phyloP scores from a whole-genome alignment of 2,797 vertebrate species.

The Gastrophryne carolinensis region DNA sequence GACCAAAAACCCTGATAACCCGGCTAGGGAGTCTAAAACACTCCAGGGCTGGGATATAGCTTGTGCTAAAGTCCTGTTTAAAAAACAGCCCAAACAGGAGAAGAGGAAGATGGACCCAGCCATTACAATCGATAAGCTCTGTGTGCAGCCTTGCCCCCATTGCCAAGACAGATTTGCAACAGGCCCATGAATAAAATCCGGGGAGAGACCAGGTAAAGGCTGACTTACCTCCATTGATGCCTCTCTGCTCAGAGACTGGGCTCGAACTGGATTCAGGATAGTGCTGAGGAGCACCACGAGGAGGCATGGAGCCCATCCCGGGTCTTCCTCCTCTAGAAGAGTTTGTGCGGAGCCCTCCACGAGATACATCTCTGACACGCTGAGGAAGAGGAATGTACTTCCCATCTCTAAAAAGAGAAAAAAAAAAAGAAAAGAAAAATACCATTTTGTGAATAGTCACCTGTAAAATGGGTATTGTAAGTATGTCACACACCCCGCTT shows the following conservation, averaged over 20 bases:
- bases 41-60: no score
- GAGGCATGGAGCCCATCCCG: constrained; percentile 62
- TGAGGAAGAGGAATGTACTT: constrained; percentile 89
- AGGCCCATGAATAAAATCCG: neutral
- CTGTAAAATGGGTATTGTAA: no score
- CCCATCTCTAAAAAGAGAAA: constrained; percentile 72
- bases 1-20: no score
- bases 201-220: no score
- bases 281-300: constrained; percentile 64
- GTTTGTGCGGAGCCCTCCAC: constrained; percentile 67
- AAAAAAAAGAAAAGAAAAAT: neutral
- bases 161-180: neutral
- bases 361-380: constrained; percentile 80
- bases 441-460: no score
- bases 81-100: no score
- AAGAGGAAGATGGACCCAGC: no score
- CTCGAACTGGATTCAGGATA: constrained; percentile 66
- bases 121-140: no score
- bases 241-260: constrained; percentile 64
- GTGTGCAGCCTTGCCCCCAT: no score
- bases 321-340: constrained; percentile 61
- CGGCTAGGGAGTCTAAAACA: no score
- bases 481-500: no score
- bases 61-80: no score
- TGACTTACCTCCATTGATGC: constrained; percentile 69